Base-by-base conservation (phyloP, 2,888 invertebrate species). In the Zele albiditarsus region DNA sequence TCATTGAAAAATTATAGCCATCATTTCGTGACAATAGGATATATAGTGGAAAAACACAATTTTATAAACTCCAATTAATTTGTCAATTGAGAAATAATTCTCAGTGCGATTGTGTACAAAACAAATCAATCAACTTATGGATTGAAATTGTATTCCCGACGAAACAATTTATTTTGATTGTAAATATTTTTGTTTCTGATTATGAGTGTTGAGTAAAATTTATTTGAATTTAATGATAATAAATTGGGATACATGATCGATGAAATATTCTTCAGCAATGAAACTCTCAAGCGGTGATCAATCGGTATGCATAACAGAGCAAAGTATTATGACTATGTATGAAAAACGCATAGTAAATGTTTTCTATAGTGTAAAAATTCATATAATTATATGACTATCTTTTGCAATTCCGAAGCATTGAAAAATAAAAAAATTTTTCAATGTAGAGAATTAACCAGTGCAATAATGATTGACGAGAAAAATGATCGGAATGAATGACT, bases 221-320 rank as follows among this genome's bases (percentile, higher is more conserved):
- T 75, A 75, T 69, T 74, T 42, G 68, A 68, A 67, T 53, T 49
- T 53, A 71, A 75, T 58, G 33, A 69, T 65, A 57, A 46, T 46
- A 3, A 46, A 46, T n/a, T 46, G 10, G n/a, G 16, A 53, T 23
- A 53, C 53, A 53, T n/a, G 20, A 20, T 53, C n/a, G 8, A 53
- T 53, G 20, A 0, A 20, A n/a, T 53, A 20, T 20, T 53, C 20
- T 70, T 38, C 27, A 38, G 28, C 31, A 68, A 66, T 70, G 20
- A 57, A 57, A 58, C 14, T 65, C 46, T 74, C 66, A 70, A 63
- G 80, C 80, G 80, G 81, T 80, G 84, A 86, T 86, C 85, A 85
- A 83, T 83, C 85, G 85, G 87, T 87, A 86, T 86, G 84, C 83
- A 81, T 78, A 80, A 78, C 75, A 76, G 77, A 79, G 71, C 25